Evolutionary conservation across 2,888 invertebrate genomes (phyloP).

Genomic region (Stramonita haemastoma): DNA sequence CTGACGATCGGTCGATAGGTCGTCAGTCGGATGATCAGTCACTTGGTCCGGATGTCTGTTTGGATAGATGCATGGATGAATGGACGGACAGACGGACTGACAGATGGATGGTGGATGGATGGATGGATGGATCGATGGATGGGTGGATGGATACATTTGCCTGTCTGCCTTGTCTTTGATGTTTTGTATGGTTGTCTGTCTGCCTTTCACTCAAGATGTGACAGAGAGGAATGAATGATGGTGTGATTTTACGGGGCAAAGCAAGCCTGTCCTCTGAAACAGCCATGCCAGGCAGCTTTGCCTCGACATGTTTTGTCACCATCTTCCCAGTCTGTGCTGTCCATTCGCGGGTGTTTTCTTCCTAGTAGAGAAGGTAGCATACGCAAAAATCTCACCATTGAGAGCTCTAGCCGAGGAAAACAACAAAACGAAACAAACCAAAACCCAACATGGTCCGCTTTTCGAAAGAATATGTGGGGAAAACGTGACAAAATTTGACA

Average conservation of each 20-base stretch:
- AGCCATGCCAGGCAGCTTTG: too few relatives aligned
- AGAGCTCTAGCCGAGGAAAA: not conserved
- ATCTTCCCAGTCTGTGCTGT: too few relatives aligned
- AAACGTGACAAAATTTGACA: not conserved
- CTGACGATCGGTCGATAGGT: too few relatives aligned
- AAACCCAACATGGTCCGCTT: not conserved
- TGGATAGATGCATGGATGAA: not conserved
- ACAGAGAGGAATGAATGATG: not conserved
- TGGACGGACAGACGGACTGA: not conserved
- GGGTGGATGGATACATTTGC: too few relatives aligned
- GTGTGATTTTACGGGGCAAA: not conserved
- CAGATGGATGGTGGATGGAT: not conserved
- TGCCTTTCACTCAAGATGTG: not conserved
- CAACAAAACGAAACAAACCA: not conserved
- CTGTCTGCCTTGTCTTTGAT: not conserved
- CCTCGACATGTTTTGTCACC: too few relatives aligned
- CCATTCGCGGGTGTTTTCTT: too few relatives aligned
- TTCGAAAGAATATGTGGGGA: not conserved
- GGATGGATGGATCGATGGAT: too few relatives aligned
- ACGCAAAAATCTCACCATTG: not conserved
- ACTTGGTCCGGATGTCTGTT: not conserved
- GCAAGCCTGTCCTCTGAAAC: too few relatives aligned
- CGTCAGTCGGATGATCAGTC: too few relatives aligned
- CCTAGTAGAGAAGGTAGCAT: too few relatives aligned
- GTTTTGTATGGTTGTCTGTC: not conserved